Base-by-base conservation (phyloP, 2,888 invertebrate species). In the Oegoconia quadripuncta region DNA sequence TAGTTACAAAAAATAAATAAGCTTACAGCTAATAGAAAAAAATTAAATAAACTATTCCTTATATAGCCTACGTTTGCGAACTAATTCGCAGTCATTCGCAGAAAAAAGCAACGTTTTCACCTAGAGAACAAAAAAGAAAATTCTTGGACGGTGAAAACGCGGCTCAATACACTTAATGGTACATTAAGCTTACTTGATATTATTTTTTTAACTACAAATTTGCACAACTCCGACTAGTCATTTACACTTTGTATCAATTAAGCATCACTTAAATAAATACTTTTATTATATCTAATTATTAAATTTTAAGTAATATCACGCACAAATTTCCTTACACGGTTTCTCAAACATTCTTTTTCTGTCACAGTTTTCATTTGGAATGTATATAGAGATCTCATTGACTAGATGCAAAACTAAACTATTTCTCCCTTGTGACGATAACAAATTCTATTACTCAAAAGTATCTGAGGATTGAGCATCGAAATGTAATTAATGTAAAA, bases 261-360 rank as follows among this genome's bases (percentile, higher is more conserved):
- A 78, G 71, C 68, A 37, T 44, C 44, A 51, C 61, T 70, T 76
- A 72, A 65, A 65, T 59, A 64, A 64, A 61, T 59, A 59, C 42
- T 51, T 50, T 59, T 61, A 37, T 49, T 23, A 13, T 7, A 40
- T 41, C 62, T 64, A 63, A 47, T 57, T 61, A 63, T 64, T 57
- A 53, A 60, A 64, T 44, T 63, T 74, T 74, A 79, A 48, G 72
- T 81, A 81, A 82, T 82, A 83, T 83, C 81, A 82, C 80, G 73
- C 69, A 65, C 64, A 55, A 68, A 64, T 58, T 66, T 64, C 50
- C 59, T 62, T 62, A 54, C 47, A 50, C 42, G 44, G 37, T 46
- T 50, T 43, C 42, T 39, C 31, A 41, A 46, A 41, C 37, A 37
- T 36, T 44, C 37, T 42, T 14, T 17, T 18, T 20, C 18, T 3